phyloP scores from a whole-genome alignment of 2,113 vertebrate species.

The Amblyopsis rosae region DNA sequence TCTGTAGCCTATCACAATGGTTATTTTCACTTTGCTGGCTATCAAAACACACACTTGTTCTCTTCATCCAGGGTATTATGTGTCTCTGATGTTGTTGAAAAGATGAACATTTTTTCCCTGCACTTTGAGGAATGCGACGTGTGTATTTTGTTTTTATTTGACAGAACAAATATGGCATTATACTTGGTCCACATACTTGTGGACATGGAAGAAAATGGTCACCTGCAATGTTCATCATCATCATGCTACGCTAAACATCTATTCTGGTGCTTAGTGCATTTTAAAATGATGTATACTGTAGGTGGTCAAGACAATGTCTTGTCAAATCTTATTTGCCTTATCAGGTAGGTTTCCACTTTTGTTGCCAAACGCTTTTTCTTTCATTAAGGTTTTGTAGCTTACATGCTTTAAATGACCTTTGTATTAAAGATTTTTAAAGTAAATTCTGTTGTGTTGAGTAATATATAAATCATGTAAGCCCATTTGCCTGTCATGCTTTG shows the following conservation, averaged over 20 bases:
- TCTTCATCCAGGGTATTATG: conserved; percentile 29
- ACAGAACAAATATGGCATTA: conserved; percentile 26
- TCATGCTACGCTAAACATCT: conserved; percentile 26
- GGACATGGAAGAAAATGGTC: too few relatives aligned
- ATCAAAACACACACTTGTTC: conserved; percentile 24
- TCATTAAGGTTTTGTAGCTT: conserved; percentile 21
- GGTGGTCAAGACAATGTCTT: conserved; percentile 5
- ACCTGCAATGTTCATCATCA: conserved; percentile 20
- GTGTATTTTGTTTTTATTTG: conserved; percentile 26
- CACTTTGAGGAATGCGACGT: conserved; percentile 16
- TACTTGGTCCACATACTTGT: not conserved
- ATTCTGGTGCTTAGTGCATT: conserved; percentile 14
- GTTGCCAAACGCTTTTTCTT: conserved; percentile 64
- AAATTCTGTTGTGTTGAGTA: conserved; percentile 13
- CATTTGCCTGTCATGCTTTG: not conserved
- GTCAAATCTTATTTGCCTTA: conserved; percentile 30
- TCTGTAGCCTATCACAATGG: conserved; percentile 13
- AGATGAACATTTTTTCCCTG: conserved; percentile 9
- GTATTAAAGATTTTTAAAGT: not conserved
- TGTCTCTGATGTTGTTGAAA: conserved; percentile 17
- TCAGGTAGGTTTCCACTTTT: conserved; percentile 27
- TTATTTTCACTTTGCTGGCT: conserved; percentile 30
- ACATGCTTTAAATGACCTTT: conserved; percentile 9
- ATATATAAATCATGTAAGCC: not conserved
- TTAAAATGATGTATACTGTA: not conserved